Evolutionary conservation across 1,140 invertebrate genomes (phyloP).

Genomic region (Drosophila lowei): DNA sequence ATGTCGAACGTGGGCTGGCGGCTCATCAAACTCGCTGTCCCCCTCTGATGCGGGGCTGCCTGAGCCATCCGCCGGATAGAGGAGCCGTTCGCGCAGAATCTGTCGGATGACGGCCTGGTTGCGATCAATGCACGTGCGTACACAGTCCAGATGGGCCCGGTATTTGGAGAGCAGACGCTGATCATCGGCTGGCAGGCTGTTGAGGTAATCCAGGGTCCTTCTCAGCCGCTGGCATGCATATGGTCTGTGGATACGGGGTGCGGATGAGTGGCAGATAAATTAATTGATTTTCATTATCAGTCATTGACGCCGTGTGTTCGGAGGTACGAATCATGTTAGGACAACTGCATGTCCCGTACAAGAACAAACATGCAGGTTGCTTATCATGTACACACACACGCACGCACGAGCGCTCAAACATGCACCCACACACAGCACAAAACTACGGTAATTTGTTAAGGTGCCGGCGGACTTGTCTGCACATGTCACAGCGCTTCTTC

Average conservation of each 20-base stretch:
- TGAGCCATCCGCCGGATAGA: slow-evolving; percentile 50
- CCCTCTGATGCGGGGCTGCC: background rate
- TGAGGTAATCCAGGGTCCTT: slow-evolving; percentile 89
- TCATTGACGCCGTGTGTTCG: background rate
- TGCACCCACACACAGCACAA: background rate
- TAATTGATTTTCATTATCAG: slow-evolving; percentile 42
- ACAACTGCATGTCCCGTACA: too few species aligned
- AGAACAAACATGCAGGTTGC: too few species aligned
- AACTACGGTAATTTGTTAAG: slow-evolving; percentile 24
- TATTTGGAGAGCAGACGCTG: slow-evolving; percentile 91
- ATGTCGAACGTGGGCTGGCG: slow-evolving; percentile 74
- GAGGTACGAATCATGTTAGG: too few species aligned
- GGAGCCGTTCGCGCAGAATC: slow-evolving; percentile 85
- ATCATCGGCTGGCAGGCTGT: slow-evolving; percentile 89
- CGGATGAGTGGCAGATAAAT: slow-evolving; percentile 5
- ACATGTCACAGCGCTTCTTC: slow-evolving; percentile 21
- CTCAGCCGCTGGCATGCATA: slow-evolving; percentile 87
- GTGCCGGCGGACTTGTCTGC: slow-evolving; percentile 28
- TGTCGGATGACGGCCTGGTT: slow-evolving; percentile 93
- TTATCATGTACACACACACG: background rate
- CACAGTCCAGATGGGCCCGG: slow-evolving; percentile 88
- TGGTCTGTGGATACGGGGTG: slow-evolving; percentile 81
- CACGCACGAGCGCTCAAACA: background rate
- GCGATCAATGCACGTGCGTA: slow-evolving; percentile 91
- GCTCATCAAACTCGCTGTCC: slow-evolving; percentile 42